Base-by-base conservation (phyloP, 2,113 vertebrate genomes). In the Rousettus leschenaultii region DNA sequence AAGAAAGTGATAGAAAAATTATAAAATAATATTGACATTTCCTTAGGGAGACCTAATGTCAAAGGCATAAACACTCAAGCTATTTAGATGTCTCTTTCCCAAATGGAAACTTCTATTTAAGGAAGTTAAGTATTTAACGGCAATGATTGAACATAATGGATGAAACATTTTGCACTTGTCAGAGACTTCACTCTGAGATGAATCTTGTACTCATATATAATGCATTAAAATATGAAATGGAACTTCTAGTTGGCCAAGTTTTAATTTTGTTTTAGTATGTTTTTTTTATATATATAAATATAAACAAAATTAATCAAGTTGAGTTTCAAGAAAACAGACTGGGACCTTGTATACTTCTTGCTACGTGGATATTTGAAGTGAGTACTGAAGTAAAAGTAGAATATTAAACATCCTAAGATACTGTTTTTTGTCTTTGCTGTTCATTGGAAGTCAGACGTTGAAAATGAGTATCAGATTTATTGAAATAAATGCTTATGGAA, bases 51-150 rank as follows among this genome's bases (percentile, higher is more conserved):
- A 59, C n/a, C 30, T 77, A 13, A 45, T 91, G 92, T 89, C 55
- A 92, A 96, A 84, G 87, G n/a, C 57, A 71, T 88, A 94, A 91
- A 92, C 71, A 79, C 43, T 97, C 65, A 78, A 78, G 95, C 73
- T 96, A 84, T 92, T 95, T 93, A 86, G 75, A 89, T 94, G 78
- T 68, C 24, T 80, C 75, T 89, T 95, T 91, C 74, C 65, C 55
- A 83, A 91, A 70, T 88, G 77, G 89, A 87, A 95, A 94, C 51
- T 92, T 94, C 66, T 96, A 35, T 96, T 97, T 97, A 93, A 96
- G 84, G 91, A 89, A 93, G 75, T 38, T 80, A 91, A 71, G 84
- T 95, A 91, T 97, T 95, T 97, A 93, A 95, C 51, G 86, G n/a
- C 70, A 94, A 5, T 96, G 84, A 91, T 59, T 84, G 90, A 97